Base-by-base conservation (phyloP, 2,888 invertebrate species). In the Hofmannophila pseudospretella region DNA sequence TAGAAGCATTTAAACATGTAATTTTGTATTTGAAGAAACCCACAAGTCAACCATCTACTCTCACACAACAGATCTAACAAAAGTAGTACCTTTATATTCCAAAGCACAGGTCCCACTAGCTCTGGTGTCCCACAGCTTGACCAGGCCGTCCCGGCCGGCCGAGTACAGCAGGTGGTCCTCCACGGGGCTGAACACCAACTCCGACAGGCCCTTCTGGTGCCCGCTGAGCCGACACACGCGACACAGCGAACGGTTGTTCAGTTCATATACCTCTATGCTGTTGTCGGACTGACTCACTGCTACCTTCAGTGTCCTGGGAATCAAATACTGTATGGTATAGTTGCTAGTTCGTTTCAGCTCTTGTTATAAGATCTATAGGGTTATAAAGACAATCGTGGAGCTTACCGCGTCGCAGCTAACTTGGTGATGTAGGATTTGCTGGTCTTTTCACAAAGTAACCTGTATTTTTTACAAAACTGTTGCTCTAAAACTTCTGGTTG, bases 81-180 rank as follows among this genome's bases (percentile, higher is more conserved):
- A n/a, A n/a, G n/a, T n/a, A n/a, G n/a, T 9, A 79, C 82, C 75
- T 69, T 70, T 75, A 46, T 73, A 77, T 39, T 81, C 74, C 40
- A 72, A 75, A 1, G 67, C 74, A 58, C 72, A 75, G 32, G 42
- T 57, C 0, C 75, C 86, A 37, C 88, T 81, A 0, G 78, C 72
- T 55, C 93, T 73, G 1, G 90, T 76, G 64, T 93, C 93, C 89
- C 90, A 92, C 34, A 90, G 59, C 51, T 88, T 89, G 19, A 93
- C 74, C 12, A 65, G 48, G 0, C 91, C 91, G 61, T 91, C 88
- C 28, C 73, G 69, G 0, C 89, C 89, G 0, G 88, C 84, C 0
- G 89, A 88, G 56, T 90, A 92, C 12, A 93, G 49, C 29, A 91
- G 68, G 58, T 90, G 74, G 34, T 86, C 88, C 34, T 90, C 88